A percentile compares a stretch with the other conserved stretches of the same genome.
Evolutionary conservation across 1,140 invertebrate species (phyloP).

Genomic region (Habropoda laboriosa): DNA sequence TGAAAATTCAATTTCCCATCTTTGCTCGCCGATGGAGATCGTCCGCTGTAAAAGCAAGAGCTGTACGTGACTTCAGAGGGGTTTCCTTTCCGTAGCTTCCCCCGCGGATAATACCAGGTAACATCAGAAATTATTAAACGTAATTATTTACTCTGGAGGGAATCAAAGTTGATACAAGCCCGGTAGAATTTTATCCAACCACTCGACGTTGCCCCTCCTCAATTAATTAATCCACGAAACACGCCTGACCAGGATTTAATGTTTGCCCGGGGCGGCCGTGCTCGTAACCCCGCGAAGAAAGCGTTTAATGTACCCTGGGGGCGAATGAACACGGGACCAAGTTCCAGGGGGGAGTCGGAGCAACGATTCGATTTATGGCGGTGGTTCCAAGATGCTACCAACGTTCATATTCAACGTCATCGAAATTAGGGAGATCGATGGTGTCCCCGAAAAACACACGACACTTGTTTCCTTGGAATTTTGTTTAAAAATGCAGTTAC

Average conservation of each 20-base stretch:
- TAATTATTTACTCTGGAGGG: neutral
- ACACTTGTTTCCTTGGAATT: too few relatives aligned
- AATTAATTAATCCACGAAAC: conserved; percentile 11
- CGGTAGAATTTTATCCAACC: conserved; percentile 3
- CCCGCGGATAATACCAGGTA: neutral
- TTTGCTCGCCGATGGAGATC: too few relatives aligned
- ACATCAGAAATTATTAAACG: neutral
- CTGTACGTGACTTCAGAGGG: neutral
- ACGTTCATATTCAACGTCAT: neutral
- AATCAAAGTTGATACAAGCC: too few relatives aligned
- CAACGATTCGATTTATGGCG: neutral
- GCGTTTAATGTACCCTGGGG: neutral
- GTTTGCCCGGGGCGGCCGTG: neutral
- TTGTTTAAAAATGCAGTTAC: too few relatives aligned
- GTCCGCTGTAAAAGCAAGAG: too few relatives aligned
- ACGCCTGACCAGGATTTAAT: conserved; percentile 5
- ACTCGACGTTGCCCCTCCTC: neutral
- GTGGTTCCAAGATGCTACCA: too few relatives aligned
- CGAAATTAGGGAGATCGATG: too few relatives aligned
- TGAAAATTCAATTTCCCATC: too few relatives aligned
- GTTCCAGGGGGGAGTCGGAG: neutral
- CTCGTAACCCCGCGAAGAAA: conserved; percentile 2
- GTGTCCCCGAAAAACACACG: too few relatives aligned
- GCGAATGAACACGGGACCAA: neutral
- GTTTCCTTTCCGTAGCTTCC: neutral